phyloP scores from a whole-genome alignment of 2,888 invertebrate genomes.

The Matsumyia berberina region DNA sequence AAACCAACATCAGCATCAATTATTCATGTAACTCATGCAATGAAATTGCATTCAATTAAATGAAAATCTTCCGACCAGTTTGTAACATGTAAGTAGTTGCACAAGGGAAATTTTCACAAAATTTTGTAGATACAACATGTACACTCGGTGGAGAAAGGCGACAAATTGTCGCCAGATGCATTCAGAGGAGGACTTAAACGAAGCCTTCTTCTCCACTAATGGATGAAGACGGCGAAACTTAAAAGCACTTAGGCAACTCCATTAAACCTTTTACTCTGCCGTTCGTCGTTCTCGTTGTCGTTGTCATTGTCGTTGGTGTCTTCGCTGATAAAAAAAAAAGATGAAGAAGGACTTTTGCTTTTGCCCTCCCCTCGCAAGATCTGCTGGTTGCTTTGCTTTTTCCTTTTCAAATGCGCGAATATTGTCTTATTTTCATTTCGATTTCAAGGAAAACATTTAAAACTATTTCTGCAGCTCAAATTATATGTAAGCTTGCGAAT shows the following conservation, averaged over 20 bases:
- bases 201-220: constrained; percentile 60
- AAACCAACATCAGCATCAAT: constrained; percentile 60
- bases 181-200: constrained; percentile 63
- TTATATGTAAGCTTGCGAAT: constrained; percentile 63
- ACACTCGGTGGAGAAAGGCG: constrained; percentile 34
- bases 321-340: constrained; percentile 11
- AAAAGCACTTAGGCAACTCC: constrained; percentile 75
- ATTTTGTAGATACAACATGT: constrained; percentile 34
- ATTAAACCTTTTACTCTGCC: constrained; percentile 51
- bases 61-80: constrained; percentile 48
- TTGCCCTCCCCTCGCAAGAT: not conserved
- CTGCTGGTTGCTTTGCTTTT: not conserved
- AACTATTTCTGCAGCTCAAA: constrained; percentile 31
- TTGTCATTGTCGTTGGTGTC: constrained; percentile 8
- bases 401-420: constrained; percentile 49
- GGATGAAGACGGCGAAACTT: constrained; percentile 67
- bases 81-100: constrained; percentile 48
- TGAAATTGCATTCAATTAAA: constrained; percentile 74
- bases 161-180: constrained; percentile 71
- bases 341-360: constrained; percentile 21
- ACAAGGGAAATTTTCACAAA: constrained; percentile 44
- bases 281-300: not conserved
- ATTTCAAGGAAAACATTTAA: constrained; percentile 54
- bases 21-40: constrained; percentile 63
- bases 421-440: constrained; percentile 52